Percentiles rank a stretch among this genome's conserved stretches.
phyloP scores from a whole-genome alignment of 2,888 invertebrate genomes.

The Ferdinandea cuprea region DNA sequence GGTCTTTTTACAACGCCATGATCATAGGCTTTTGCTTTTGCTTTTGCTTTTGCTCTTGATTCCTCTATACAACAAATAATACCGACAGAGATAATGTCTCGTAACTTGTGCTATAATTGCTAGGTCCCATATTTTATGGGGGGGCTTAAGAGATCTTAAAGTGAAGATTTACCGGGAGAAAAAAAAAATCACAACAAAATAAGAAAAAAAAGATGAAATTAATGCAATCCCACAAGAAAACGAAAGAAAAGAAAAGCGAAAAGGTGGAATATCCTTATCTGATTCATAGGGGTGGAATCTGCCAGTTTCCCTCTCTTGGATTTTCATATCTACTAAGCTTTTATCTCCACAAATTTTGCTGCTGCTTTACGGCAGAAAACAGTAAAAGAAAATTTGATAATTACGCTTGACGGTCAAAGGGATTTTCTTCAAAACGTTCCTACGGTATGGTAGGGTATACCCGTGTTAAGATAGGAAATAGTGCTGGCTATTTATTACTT shows the following conservation, averaged over 20 bases:
- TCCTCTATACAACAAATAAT: constrained; percentile 14
- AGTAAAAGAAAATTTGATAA: constrained; percentile 61
- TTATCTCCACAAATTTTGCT: constrained; percentile 33
- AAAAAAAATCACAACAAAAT: constrained; percentile 35
- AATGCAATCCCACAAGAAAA: constrained; percentile 55
- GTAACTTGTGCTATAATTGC: constrained; percentile 60
- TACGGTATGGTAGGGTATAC: background rate
- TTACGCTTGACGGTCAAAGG: constrained; percentile 60
- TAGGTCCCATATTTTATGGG: constrained; percentile 54
- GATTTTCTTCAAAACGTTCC: constrained; percentile 33
- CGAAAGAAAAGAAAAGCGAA: constrained; percentile 40
- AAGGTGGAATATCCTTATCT: constrained; percentile 60
- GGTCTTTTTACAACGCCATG: background rate
- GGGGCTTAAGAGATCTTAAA: constrained; percentile 59
- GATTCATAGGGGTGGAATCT: constrained; percentile 65
- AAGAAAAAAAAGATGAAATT: constrained; percentile 51
- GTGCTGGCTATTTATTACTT: constrained; percentile 47
- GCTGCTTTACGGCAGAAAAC: constrained; percentile 27
- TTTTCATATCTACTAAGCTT: constrained; percentile 48
- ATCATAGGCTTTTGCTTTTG: constrained; percentile 31
- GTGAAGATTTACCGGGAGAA: constrained; percentile 44
- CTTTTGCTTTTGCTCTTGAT: constrained; percentile 23
- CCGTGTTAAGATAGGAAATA: constrained; percentile 6
- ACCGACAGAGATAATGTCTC: constrained; percentile 47
- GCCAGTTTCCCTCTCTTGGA: constrained; percentile 26